phyloP scores from a whole-genome alignment of 2,113 vertebrate species.

The Thinocorus orbignyianus region DNA sequence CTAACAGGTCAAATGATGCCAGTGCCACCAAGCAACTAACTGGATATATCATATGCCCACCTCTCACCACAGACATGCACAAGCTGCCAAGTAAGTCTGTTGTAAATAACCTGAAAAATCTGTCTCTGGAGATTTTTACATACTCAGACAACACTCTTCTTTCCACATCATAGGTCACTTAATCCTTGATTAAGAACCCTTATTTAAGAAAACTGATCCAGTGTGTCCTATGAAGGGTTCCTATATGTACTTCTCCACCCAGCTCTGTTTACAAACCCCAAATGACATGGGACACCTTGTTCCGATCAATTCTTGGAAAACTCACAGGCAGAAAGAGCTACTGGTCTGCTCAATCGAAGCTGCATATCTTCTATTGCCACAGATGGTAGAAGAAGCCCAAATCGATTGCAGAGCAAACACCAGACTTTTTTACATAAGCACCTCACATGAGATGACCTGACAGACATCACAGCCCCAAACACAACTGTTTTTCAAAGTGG shows the following conservation, averaged over 20 bases:
- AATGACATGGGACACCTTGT: background rate
- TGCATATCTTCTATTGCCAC: background rate
- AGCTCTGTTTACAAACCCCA: background rate
- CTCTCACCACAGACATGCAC: background rate
- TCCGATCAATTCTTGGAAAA: background rate
- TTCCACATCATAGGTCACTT: background rate
- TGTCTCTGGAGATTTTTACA: background rate
- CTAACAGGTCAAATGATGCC: background rate
- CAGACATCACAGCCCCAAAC: background rate
- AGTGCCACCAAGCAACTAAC: background rate
- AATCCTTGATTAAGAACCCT: background rate
- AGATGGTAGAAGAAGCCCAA: background rate
- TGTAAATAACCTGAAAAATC: background rate
- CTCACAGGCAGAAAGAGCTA: background rate
- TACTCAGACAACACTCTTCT: background rate
- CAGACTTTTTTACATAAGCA: background rate
- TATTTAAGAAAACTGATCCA: background rate
- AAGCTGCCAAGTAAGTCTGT: background rate
- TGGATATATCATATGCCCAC: background rate
- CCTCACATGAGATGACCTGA: background rate
- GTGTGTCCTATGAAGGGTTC: background rate
- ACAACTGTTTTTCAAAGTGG: background rate
- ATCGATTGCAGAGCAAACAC: background rate
- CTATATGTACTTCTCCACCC: background rate
- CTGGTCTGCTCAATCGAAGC: constrained; percentile 9